Percentiles rank a stretch among this genome's conserved stretches.
These are phyloP conservation scores for Globia sparganii DNA, from an alignment of 2,888 invertebrate species.

Conservation along the genomic window DNA sequence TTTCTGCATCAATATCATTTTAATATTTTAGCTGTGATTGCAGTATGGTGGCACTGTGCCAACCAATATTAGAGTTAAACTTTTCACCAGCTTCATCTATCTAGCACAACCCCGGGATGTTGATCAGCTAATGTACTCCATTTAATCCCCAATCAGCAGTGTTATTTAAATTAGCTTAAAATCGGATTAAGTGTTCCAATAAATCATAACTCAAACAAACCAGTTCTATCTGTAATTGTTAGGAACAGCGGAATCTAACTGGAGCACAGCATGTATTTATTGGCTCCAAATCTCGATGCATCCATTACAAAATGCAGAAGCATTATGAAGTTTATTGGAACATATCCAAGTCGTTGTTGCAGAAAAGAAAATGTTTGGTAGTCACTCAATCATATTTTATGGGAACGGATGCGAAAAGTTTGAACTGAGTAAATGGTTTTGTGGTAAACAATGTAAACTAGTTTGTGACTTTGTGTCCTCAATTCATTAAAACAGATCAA, in stretches of 20 bases:
- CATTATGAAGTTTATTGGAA: slow-evolving; percentile 71
- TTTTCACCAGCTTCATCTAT: slow-evolving; percentile 35
- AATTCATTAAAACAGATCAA: slow-evolving; percentile 13
- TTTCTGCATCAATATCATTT: slow-evolving; percentile 23
- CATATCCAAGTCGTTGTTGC: slow-evolving; percentile 67
- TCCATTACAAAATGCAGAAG: slow-evolving; percentile 69
- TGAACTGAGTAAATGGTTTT: slow-evolving; percentile 12
- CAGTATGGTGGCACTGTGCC: slow-evolving; percentile 45
- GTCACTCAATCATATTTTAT: slow-evolving; percentile 49
- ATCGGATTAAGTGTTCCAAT: slow-evolving; percentile 56
- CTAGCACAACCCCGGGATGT: slow-evolving; percentile 11
- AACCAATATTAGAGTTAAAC: slow-evolving; percentile 41
- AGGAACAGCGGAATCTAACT: slow-evolving; percentile 58
- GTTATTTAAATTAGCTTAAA: slow-evolving; percentile 55
- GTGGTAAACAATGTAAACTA: slow-evolving; percentile 34
- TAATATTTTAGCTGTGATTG: slow-evolving; percentile 37
- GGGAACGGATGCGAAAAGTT: slow-evolving; percentile 47
- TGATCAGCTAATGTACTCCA: slow-evolving; percentile 30
- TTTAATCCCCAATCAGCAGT: slow-evolving; percentile 34
- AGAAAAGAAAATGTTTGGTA: slow-evolving; percentile 37
- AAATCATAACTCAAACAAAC: slow-evolving; percentile 57
- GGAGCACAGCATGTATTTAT: slow-evolving; percentile 70
- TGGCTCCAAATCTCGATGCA: slow-evolving; percentile 71
- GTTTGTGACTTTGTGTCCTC: slow-evolving; percentile 25
- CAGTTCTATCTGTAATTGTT: slow-evolving; percentile 57